A percentile compares a stretch with the other conserved stretches of the same genome.
Evolutionary conservation across 1,140 invertebrate genomes (phyloP).

Genomic region (Dryas iulia): DNA sequence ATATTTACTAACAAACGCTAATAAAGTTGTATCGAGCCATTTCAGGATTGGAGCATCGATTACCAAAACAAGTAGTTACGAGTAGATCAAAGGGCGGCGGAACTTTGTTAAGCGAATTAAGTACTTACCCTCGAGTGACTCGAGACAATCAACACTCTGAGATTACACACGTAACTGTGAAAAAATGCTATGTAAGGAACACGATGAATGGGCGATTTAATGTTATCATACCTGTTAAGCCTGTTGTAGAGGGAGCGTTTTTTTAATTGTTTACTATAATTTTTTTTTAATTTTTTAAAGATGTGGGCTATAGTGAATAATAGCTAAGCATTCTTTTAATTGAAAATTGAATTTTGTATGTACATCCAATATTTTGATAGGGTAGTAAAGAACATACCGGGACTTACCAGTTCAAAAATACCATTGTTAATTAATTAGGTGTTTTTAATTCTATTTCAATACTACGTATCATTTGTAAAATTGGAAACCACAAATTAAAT

Average conservation of each 20-base stretch:
- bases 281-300: too few relatives aligned
- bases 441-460: too few relatives aligned
- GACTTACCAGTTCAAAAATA: too few relatives aligned
- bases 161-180: conserved; percentile 16
- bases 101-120: not conserved
- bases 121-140: not conserved
- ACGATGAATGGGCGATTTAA: conserved; percentile 5
- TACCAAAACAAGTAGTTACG: not conserved
- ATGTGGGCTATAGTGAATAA: too few relatives aligned
- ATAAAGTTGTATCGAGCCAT: not conserved
- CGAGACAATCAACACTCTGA: conserved; percentile 9
- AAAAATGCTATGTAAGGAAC: conserved; percentile 6
- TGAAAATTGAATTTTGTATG: too few relatives aligned
- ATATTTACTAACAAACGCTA: not conserved
- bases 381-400: too few relatives aligned
- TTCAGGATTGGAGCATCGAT: not conserved
- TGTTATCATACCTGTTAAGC: not conserved
- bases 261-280: too few relatives aligned
- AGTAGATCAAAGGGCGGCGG: not conserved
- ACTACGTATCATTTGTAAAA: too few relatives aligned
- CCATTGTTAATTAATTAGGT: too few relatives aligned
- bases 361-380: too few relatives aligned
- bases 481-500: too few relatives aligned
- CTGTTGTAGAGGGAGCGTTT: not conserved
- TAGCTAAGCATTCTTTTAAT: too few relatives aligned